These are phyloP conservation scores for Oryzias sinensis DNA, from an alignment of 2,797 vertebrate species.

Conservation along the genomic window DNA sequence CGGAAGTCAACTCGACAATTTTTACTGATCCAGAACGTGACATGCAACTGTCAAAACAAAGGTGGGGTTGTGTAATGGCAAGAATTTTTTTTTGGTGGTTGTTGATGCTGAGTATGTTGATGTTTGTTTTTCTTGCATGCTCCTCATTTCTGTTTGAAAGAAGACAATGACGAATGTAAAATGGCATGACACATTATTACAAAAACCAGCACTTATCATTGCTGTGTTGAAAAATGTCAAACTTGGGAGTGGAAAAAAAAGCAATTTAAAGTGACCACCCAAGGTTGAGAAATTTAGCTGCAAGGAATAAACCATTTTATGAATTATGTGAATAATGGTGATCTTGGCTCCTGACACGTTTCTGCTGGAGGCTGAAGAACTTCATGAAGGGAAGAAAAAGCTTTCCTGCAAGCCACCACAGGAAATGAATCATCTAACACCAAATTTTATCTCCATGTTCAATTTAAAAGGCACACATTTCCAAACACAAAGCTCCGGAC, in stretches of 20 bases:
- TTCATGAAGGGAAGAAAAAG: slow-evolving; percentile 72
- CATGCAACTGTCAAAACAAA: slow-evolving; percentile 58
- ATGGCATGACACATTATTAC: slow-evolving; percentile 27
- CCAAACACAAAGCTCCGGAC: slow-evolving; percentile 69
- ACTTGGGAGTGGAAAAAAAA: slow-evolving; percentile 26
- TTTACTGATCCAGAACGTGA: slow-evolving; percentile 52
- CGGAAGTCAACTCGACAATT: slow-evolving; percentile 40
- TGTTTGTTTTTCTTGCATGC: slow-evolving; percentile 27
- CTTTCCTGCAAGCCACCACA: slow-evolving; percentile 54
- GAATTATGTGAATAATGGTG: slow-evolving; percentile 43
- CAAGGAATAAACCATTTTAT: slow-evolving; percentile 41
- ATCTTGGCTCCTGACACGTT: slow-evolving; percentile 56
- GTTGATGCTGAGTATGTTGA: slow-evolving; percentile 40
- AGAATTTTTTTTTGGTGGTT: slow-evolving; percentile 26
- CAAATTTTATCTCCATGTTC: slow-evolving; percentile 41
- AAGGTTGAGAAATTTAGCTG: slow-evolving; percentile 53
- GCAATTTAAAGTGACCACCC: slow-evolving; percentile 68
- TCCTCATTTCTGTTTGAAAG: slow-evolving; percentile 1
- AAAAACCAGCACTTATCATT: slow-evolving; percentile 20
- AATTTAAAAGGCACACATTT: slow-evolving; percentile 51
- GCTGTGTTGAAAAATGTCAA: slow-evolving; percentile 29
- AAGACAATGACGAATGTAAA: slow-evolving; percentile 29
- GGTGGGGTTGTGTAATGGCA: slow-evolving; percentile 34
- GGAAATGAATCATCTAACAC: slow-evolving; percentile 68
- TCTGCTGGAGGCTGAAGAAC: slow-evolving; percentile 54